These are phyloP conservation scores for Oreochromis mossambicus DNA, from an alignment of 2,797 vertebrate species.

Conservation along the genomic window DNA sequence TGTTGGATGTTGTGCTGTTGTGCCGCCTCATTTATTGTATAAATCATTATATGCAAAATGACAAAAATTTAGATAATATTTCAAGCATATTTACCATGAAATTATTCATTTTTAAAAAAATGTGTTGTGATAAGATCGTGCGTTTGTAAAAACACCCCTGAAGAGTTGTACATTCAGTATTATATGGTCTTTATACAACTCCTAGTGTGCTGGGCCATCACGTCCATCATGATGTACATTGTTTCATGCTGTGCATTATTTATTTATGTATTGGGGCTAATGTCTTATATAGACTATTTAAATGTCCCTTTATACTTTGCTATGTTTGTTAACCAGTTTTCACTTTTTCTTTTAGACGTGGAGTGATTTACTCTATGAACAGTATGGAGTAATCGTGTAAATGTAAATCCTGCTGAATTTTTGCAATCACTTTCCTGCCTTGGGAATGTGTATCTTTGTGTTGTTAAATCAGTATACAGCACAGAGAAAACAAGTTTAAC, in stretches of 20 bases:
- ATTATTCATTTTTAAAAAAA: not conserved
- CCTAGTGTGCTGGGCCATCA: not conserved
- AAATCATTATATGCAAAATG: not conserved
- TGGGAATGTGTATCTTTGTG: not conserved
- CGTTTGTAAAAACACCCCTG: rapidly evolving
- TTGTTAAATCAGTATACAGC: not conserved
- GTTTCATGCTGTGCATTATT: not conserved
- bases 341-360: not conserved
- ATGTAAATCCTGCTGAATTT: not conserved
- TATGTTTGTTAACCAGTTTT: not conserved
- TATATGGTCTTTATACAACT: not conserved
- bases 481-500: not conserved
- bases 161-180: not conserved
- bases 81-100: not conserved
- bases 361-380: not conserved
- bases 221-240: not conserved
- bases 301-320: not conserved
- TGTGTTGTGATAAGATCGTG: not conserved
- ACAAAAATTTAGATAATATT: not conserved
- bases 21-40: not conserved
- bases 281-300: not conserved
- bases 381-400: not conserved
- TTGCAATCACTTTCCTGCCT: not conserved
- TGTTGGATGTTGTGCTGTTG: not conserved
- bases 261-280: not conserved